Conservation (phyloP, 1,140 invertebrate species). For the Agraylea sexmaculata region DNA sequence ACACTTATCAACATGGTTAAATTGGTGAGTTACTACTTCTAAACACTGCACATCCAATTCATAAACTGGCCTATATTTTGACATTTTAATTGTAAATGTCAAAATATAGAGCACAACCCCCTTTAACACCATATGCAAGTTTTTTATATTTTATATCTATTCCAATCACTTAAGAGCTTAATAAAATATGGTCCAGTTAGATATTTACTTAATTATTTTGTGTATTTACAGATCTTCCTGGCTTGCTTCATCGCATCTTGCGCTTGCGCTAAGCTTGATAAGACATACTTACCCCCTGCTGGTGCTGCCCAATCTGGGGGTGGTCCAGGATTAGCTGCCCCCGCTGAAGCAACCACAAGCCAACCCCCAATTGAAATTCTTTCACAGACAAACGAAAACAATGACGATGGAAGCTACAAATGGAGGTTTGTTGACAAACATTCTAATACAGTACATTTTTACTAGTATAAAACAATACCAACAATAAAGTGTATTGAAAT, state of each 20-base stretch:
- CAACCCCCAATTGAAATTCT: conserved; percentile 37
- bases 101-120: not conserved
- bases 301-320: conserved; percentile 24
- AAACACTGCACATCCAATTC: not conserved
- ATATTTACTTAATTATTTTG: not conserved
- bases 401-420: conserved; percentile 45
- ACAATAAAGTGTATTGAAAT: too few species aligned
- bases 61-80: not conserved
- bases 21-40: conserved; percentile 12
- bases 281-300: conserved; percentile 33
- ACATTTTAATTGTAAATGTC: not conserved
- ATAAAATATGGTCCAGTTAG: not conserved
- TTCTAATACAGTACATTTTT: not conserved
- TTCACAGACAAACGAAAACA: conserved; percentile 43
- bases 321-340: conserved; percentile 25
- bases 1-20: conserved; percentile 17
- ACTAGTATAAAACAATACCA: too few species aligned
- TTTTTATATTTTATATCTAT: not conserved
- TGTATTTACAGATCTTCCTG: conserved; percentile 24
- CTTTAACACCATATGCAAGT: not conserved
- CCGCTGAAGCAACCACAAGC: conserved; percentile 17
- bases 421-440: conserved; percentile 25
- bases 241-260: conserved; percentile 23
- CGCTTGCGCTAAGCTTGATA: conserved; percentile 30
- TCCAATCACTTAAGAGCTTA: not conserved